Conservation (phyloP, 2,113 vertebrate genomes). For the Tringa solitaria region DNA sequence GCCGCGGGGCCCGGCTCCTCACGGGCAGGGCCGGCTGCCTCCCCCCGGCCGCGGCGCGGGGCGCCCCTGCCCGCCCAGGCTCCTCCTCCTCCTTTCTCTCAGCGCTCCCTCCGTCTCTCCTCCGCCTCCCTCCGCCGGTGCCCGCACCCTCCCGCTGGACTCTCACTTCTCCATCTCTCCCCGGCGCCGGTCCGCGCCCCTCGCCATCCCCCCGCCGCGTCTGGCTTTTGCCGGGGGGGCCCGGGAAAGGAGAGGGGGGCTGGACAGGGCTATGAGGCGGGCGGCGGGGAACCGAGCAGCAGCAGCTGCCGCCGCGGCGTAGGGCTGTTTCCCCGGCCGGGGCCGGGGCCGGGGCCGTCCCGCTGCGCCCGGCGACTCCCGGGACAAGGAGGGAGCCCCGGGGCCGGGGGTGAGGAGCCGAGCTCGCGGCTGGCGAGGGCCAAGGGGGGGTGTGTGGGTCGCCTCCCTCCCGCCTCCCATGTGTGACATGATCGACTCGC, state of each 20-base stretch:
- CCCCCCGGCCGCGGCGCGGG: background rate
- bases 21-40: background rate
- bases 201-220: background rate
- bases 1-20: background rate
- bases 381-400: background rate
- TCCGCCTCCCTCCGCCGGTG: background rate
- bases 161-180: background rate
- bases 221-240: background rate
- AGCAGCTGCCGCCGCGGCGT: background rate
- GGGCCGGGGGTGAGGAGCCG: background rate
- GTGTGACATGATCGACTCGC: slow-evolving; percentile 83
- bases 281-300: background rate
- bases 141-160: background rate
- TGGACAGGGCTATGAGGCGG: background rate
- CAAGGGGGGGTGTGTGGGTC: too few species aligned
- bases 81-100: background rate
- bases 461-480: background rate
- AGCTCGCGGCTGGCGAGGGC: background rate
- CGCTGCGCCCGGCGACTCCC: background rate
- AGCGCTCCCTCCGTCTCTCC: background rate
- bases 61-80: background rate
- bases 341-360: background rate
- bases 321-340: background rate
- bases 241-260: background rate
- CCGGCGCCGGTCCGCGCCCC: background rate